A percentile compares a stretch with the other conserved stretches of the same genome.
These are phyloP conservation scores for Boloria selene DNA, from an alignment of 2,888 invertebrate genomes.

Conservation along the genomic window DNA sequence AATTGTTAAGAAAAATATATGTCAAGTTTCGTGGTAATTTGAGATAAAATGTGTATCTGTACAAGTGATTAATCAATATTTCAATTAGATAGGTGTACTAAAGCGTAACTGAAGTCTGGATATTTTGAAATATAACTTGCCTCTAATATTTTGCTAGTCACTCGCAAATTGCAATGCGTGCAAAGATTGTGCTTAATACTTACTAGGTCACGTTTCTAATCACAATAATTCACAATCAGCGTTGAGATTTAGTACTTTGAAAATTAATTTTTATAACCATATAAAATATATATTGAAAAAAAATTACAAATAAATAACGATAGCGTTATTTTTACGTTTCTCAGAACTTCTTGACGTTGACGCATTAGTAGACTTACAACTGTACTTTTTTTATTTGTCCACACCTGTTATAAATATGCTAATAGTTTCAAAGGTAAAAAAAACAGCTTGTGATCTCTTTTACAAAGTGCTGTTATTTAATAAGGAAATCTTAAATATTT, in stretches of 20 bases:
- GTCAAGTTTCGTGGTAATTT: too few relatives aligned
- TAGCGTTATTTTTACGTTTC: not conserved
- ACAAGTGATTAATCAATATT: too few relatives aligned
- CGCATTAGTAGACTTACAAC: constrained; percentile 14
- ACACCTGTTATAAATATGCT: constrained; percentile 9
- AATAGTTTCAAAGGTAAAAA: constrained; percentile 5
- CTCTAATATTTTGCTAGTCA: constrained; percentile 8
- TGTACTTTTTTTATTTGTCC: constrained; percentile 18
- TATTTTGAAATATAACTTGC: not conserved
- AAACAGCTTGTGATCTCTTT: not conserved
- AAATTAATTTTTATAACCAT: not conserved
- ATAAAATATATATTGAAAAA: not conserved
- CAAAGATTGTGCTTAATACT: constrained; percentile 39
- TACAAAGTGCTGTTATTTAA: not conserved
- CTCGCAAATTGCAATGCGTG: constrained; percentile 30
- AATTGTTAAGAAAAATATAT: too few relatives aligned
- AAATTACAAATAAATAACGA: not conserved
- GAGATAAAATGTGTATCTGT: too few relatives aligned
- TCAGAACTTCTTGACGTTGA: not conserved
- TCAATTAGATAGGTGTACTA: too few relatives aligned
- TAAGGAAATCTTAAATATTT: too few relatives aligned
- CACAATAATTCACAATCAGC: constrained; percentile 30
- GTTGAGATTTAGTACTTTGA: constrained; percentile 6
- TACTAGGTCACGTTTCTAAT: constrained; percentile 48
- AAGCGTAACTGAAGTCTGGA: too few relatives aligned